Evolutionary conservation across 2,797 vertebrate species (phyloP).

Genomic region (Loriculus beryllinus): DNA sequence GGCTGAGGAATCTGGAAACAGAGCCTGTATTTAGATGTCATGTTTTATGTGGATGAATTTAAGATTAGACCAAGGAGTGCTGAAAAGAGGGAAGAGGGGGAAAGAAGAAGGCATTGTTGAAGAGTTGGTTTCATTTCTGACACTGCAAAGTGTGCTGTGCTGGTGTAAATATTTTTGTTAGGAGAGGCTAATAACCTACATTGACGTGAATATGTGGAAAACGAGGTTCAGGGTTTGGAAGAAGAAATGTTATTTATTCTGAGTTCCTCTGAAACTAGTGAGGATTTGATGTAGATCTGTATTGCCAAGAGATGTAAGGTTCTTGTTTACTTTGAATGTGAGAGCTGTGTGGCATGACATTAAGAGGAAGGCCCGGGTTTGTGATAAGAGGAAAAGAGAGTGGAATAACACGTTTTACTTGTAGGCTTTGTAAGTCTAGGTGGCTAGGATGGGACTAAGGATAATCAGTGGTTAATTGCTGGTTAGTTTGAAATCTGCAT

Average conservation of each 20-base stretch:
- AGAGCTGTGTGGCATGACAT: background rate
- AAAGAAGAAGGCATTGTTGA: rapidly evolving
- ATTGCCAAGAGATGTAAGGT: background rate
- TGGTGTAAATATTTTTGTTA: background rate
- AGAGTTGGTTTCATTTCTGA: background rate
- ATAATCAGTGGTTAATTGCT: background rate
- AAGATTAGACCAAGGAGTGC: background rate
- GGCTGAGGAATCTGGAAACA: background rate
- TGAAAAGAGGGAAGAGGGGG: background rate
- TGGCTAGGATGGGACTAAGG: background rate
- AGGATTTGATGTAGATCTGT: background rate
- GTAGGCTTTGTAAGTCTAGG: background rate
- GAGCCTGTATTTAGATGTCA: background rate
- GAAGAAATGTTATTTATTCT: background rate
- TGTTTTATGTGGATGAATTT: background rate
- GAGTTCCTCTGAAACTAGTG: background rate
- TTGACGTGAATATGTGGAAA: background rate
- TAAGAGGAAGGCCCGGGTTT: background rate
- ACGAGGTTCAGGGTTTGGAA: background rate
- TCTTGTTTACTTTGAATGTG: background rate
- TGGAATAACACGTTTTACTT: background rate
- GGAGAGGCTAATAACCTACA: background rate
- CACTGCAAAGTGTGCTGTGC: background rate
- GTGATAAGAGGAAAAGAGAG: background rate
- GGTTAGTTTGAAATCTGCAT: background rate